Conservation (phyloP, 2,113 vertebrate genomes). For the Connochaetes taurinus region DNA sequence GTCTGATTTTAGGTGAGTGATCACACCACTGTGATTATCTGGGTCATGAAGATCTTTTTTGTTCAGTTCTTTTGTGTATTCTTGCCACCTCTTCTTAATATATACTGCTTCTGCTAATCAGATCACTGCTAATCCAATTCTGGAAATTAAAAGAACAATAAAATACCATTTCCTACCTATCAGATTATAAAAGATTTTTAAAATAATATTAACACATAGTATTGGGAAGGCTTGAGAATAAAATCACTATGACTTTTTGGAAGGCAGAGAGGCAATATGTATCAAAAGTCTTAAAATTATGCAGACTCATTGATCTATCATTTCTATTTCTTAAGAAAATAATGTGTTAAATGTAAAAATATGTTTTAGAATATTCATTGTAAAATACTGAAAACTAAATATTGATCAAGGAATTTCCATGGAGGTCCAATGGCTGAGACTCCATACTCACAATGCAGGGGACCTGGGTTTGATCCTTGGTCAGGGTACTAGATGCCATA, state of each 20-base stretch:
- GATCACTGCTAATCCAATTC: neutral
- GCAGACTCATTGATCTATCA: neutral
- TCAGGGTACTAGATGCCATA: neutral
- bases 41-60: neutral
- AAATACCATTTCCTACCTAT: neutral
- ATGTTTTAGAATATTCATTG: neutral
- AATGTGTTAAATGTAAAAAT: neutral
- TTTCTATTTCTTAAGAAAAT: slow-evolving; percentile 25
- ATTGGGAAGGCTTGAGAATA: neutral
- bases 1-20: neutral
- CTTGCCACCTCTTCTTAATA: neutral
- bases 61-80: neutral
- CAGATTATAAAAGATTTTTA: neutral
- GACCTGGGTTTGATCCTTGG: neutral
- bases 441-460: neutral
- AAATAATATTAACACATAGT: neutral
- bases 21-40: neutral
- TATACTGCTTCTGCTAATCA: neutral
- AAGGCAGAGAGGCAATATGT: neutral
- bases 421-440: neutral
- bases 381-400: slow-evolving; percentile 8
- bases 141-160: neutral
- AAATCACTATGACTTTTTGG: neutral
- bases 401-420: neutral
- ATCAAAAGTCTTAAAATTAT: neutral